Base-by-base conservation (phyloP, 2,113 vertebrate species). In the Silurus meridionalis region DNA sequence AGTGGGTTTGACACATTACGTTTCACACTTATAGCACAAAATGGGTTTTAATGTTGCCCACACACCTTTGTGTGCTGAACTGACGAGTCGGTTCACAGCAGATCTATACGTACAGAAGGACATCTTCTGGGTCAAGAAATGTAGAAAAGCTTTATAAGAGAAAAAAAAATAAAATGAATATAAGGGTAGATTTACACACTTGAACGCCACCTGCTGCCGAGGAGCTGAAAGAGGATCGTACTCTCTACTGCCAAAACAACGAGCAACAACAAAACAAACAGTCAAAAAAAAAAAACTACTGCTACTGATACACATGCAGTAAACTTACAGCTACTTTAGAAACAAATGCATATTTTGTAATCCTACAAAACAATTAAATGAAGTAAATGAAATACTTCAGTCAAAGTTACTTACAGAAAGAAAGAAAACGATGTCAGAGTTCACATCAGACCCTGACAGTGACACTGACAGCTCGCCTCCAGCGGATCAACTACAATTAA, bases 1-100 rank as follows among this genome's bases (percentile, higher is more conserved):
- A 37, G 37, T 37, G 37, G 37, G 37, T 37, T 37, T 37, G 37
- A 37, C 37, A 37, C 37, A 37, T 37, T 37, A 37, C 37, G 37
- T 37, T 37, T 37, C 37, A 37, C 37, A 37, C 37, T 37, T 37
- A 37, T 37, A 37, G 37, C 2, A 37, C 37, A 37, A 37, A 37
- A 37, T 37, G 37, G 37, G 37, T 37, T 37, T 37, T 37, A 37
- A 37, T 37, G 37, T 37, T 37, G 50, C 48, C 25, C 4, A 88
- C 91, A 91, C 88, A 95, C 94, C 94, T 94, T 93, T 93, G 25
- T 94, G 92, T 1, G 93, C 93, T 21, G 93, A 92, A 87, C 89
- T 93, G 4, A 95, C 84, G 25, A 95, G 90, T 88, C 94, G 83
- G 86, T 93, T 93, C 82, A 90, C 94, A 83, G 94, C 94, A 57